A percentile compares a stretch with the other conserved stretches of the same genome.
phyloP scores from a whole-genome alignment of 2,113 vertebrate genomes.

The Ciconia boyciana region DNA sequence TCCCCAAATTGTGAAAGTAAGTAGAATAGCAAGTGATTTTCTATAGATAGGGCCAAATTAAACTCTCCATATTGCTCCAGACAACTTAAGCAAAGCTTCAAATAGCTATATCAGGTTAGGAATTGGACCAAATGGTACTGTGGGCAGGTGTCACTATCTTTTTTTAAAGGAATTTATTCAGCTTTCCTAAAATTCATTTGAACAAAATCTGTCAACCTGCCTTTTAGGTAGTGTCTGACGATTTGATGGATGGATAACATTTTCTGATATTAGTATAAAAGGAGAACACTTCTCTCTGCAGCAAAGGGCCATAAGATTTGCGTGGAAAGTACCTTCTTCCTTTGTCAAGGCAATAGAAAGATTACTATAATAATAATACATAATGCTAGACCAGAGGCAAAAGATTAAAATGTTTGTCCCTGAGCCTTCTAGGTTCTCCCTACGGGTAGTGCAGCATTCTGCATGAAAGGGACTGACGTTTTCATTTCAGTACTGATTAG shows the following conservation, averaged over 20 bases:
- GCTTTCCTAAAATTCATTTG: not conserved
- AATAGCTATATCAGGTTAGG: not conserved
- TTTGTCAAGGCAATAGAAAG: not conserved
- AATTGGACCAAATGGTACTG: not conserved
- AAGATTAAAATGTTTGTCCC: not conserved
- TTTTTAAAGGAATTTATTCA: constrained; percentile 3
- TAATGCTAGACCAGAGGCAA: not conserved
- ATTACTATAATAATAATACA: not conserved
- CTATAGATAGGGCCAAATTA: not conserved
- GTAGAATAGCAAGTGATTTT: not conserved
- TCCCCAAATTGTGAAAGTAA: not conserved
- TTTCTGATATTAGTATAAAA: not conserved
- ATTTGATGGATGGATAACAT: not conserved
- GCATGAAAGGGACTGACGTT: not conserved
- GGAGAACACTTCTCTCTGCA: not conserved
- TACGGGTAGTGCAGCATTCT: not conserved
- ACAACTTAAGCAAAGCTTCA: not conserved
- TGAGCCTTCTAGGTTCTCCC: not conserved
- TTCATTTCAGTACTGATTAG: not conserved
- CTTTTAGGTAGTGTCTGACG: not conserved
- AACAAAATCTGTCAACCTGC: constrained; percentile 8
- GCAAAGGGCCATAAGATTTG: not conserved
- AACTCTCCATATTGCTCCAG: not conserved
- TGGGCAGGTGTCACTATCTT: constrained; percentile 4
- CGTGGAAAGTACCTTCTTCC: not conserved